These are phyloP conservation scores for Coremacera marginata DNA, from an alignment of 2,888 invertebrate genomes.

Conservation along the genomic window DNA sequence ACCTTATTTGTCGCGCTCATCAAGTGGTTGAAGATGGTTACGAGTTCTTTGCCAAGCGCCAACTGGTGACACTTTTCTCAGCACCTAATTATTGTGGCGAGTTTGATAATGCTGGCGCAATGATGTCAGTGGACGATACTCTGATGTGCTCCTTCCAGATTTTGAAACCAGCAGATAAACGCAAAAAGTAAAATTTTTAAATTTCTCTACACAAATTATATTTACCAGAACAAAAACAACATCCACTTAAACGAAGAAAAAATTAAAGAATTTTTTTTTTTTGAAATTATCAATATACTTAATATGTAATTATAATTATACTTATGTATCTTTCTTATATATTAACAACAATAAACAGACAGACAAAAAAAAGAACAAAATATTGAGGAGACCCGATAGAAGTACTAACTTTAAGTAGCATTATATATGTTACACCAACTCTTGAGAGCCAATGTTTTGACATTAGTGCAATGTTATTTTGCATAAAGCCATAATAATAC, in stretches of 20 bases:
- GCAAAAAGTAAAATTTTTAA: slow-evolving; percentile 75
- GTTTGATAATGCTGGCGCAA: slow-evolving; percentile 89
- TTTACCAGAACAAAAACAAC: slow-evolving; percentile 36
- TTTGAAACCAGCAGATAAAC: slow-evolving; percentile 97
- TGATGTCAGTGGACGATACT: slow-evolving; percentile 99
- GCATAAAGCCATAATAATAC: slow-evolving; percentile 19
- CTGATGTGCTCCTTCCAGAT: slow-evolving; percentile 99
- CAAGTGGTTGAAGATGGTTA: slow-evolving; percentile 99
- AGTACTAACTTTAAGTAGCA: not conserved
- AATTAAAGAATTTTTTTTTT: slow-evolving; percentile 31
- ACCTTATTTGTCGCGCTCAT: slow-evolving; percentile 99
- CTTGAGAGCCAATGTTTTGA: slow-evolving; percentile 18
- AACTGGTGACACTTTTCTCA: slow-evolving; percentile 91
- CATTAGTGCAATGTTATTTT: slow-evolving; percentile 11
- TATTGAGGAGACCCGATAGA: not conserved
- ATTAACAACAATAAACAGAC: slow-evolving; percentile 41
- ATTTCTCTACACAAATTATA: slow-evolving; percentile 44
- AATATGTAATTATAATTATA: slow-evolving; percentile 40
- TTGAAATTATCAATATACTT: slow-evolving; percentile 43
- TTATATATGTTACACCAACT: slow-evolving; percentile 7
- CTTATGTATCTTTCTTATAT: slow-evolving; percentile 39
- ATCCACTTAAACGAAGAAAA: slow-evolving; percentile 32
- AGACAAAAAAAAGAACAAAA: slow-evolving; percentile 37
- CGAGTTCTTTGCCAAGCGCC: slow-evolving; percentile 97
- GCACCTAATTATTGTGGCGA: slow-evolving; percentile 97